A percentile compares a stretch with the other conserved stretches of the same genome.
Evolutionary conservation across 2,797 vertebrate genomes (phyloP).

Genomic region (Cyprinella venusta): DNA sequence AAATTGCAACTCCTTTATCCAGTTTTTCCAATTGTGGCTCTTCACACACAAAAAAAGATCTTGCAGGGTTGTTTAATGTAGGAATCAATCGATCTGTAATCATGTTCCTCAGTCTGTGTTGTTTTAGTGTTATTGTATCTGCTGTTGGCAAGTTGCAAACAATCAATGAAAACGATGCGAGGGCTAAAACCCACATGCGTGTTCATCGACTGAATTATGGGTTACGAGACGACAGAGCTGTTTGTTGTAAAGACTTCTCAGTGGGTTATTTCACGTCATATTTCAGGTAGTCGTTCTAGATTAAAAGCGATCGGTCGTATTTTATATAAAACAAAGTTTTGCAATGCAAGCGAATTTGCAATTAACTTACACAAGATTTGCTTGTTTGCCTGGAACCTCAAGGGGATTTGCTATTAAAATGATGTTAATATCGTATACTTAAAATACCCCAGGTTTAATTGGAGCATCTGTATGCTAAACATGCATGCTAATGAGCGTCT

Average conservation of each 20-base stretch:
- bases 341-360: not conserved
- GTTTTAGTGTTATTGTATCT: not conserved
- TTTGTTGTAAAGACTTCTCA: not conserved
- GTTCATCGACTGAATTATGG: not conserved
- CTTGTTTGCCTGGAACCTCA: not conserved
- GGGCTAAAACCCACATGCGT: not conserved
- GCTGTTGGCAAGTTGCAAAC: not conserved
- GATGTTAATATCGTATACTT: not conserved
- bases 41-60: not conserved
- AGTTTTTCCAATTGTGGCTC: not conserved
- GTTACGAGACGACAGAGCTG: not conserved
- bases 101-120: not conserved
- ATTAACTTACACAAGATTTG: not conserved
- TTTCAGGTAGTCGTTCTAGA: not conserved
- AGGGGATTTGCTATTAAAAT: not conserved
- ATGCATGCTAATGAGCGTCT: not conserved
- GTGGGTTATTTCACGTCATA: not conserved
- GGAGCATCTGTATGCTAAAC: not conserved
- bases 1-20: not conserved
- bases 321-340: not conserved
- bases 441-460: not conserved
- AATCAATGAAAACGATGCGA: slow-evolving; percentile 3
- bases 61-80: not conserved
- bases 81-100: slow-evolving; percentile 21
- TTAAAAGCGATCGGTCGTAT: no score